These are phyloP conservation scores for Anastatus disparis DNA, from an alignment of 1,140 invertebrate species.

Conservation along the genomic window DNA sequence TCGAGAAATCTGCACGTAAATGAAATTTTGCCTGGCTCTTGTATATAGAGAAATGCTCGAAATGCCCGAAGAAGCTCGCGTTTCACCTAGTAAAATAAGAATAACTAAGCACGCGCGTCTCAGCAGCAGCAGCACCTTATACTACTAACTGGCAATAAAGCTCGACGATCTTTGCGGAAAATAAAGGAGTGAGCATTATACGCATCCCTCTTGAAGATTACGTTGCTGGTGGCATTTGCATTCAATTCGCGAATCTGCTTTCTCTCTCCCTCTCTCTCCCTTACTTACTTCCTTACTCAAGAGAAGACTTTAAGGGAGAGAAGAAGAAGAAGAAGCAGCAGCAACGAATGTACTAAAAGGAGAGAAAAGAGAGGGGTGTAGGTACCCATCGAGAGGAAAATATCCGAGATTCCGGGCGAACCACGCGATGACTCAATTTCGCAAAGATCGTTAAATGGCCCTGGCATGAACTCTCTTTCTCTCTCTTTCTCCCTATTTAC, in stretches of 20 bases:
- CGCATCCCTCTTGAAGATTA: neutral
- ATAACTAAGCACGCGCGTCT: neutral
- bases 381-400: constrained; percentile 59
- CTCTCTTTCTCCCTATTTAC: too few relatives aligned
- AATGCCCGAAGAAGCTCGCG: neutral
- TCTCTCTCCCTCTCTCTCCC: neutral
- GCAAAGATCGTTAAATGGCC: constrained; percentile 66
- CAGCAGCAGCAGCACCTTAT: too few relatives aligned
- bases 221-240: constrained; percentile 33
- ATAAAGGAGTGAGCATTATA: neutral
- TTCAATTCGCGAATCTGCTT: constrained; percentile 22
- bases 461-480: constrained; percentile 40
- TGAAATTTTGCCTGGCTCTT: neutral
- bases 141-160: constrained; percentile 26
- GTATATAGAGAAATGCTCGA: neutral
- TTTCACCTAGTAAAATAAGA: neutral
- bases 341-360: constrained; percentile 30
- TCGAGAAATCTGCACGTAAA: neutral
- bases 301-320: constrained; percentile 8
- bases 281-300: constrained; percentile 20
- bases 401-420: constrained; percentile 67
- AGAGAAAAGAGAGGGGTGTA: constrained; percentile 42
- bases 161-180: neutral
- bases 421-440: constrained; percentile 68
- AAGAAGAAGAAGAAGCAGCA: constrained; percentile 40